These are phyloP conservation scores for Macroteleia sp. DNA, from an alignment of 2,888 invertebrate genomes.

Conservation along the genomic window DNA sequence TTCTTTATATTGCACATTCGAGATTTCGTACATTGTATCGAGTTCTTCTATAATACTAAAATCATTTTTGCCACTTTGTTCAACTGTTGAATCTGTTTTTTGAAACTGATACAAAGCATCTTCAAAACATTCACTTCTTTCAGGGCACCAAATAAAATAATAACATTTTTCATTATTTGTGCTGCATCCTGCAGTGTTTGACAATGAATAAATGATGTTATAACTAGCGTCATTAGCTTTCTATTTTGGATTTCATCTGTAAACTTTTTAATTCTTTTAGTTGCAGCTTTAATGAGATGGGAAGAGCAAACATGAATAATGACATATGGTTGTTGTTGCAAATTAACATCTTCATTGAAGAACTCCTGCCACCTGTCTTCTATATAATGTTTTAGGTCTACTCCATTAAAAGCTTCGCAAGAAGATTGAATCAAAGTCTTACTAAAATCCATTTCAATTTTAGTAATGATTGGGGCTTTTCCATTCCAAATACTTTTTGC, in stretches of 20 bases:
- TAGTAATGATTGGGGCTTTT: neutral
- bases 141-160: too few species aligned
- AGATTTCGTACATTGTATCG: too few species aligned
- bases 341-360: too few species aligned
- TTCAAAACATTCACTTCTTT: too few species aligned
- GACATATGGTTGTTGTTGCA: neutral
- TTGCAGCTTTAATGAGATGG: conserved; percentile 24
- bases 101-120: too few species aligned
- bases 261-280: conserved; percentile 8
- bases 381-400: too few species aligned
- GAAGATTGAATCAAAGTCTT: neutral
- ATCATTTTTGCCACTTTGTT: too few species aligned
- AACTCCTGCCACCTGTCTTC: too few species aligned
- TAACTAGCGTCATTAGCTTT: neutral
- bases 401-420: conserved; percentile 9
- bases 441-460: conserved; percentile 28
- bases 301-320: conserved; percentile 40
- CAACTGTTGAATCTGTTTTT: too few species aligned
- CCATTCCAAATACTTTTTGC: neutral
- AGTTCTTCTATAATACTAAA: too few species aligned
- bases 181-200: neutral
- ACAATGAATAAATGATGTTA: neutral
- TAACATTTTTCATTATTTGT: too few species aligned
- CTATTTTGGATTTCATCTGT: neutral
- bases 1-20: too few species aligned